Evolutionary conservation across 2,888 invertebrate genomes (phyloP), one percentile per base, ranked within the genome.

Genomic region (Eurois occulta): DNA sequence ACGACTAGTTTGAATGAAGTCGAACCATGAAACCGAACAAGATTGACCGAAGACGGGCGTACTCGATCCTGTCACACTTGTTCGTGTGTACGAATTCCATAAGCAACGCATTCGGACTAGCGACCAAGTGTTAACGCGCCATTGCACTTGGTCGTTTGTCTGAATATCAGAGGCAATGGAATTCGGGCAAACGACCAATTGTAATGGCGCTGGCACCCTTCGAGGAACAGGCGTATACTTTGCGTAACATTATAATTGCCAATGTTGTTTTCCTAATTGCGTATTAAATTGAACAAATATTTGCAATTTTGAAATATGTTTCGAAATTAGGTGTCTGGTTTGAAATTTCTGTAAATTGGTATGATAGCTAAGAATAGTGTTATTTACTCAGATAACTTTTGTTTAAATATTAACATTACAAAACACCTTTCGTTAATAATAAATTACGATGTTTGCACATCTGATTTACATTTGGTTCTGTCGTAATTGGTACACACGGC

Each of bases 241-340:
- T 62, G 2, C 21, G 32, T 35, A 10, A 62, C 21, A 62, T 62
- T 58, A 52, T 18, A 28, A 28, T 18, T 21, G 4, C 21, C 10
- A 62, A 60, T 60, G 18, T 21, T 32, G 2, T 21, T 35, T 35
- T 41, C 28, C 11, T 32, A 55, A 43, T 55, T 67, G n/a, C 73
- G 55, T 46, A 65, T 65, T 38, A 38, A 21, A 75, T 32, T 43
- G 72, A 71, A 68, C 41, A 72, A 81, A 72, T 72, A 69, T 80
- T 55, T 65, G 18, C 24, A 66, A 64, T 77, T 43, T 58, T 24
- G 3, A 18, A 32, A 28, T 48, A 35, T 7, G 18, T 35, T 28
- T 43, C 35, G 35, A 35, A 67, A 76, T 18, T 8, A 73, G 41
- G 48, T 32, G 24, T 58, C 11, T 46, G 75, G 28, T 11, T 11